Evolutionary conservation across 2,888 invertebrate species (phyloP), one percentile per base, ranked within the genome.

Genomic region (Patella ulyssiponensis): DNA sequence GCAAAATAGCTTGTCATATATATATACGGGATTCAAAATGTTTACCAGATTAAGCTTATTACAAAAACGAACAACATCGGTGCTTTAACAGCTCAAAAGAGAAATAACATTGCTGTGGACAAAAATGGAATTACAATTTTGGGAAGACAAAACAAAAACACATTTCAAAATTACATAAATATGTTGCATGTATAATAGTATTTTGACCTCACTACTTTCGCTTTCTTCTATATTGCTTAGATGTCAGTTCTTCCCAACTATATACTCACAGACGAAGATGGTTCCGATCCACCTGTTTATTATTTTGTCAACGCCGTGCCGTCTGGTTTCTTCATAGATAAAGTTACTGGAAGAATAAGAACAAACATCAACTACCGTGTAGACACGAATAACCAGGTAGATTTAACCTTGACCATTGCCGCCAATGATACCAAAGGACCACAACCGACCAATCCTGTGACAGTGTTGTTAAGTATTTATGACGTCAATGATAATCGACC

Each of bases 381-480:
- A 23, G 64, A 64, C 64, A 64, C 11, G 64, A 64, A 64, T 23
- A 64, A 64, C 64, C 64, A 64, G 64, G 23, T 64, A 23, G 64
- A 23, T 9, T 11, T 64, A 23, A 23, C 20, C 23, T 11, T 64
- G 20, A 11, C 23, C 20, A 64, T 64, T 9, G 64, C 64, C 23
- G 64, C 64, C 20, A 23, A 64, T 23, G 64, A 64, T 64, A 64
- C 64, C 23, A 64, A 64, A 64, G 64, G 64, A 11, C 20, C 20
- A 23, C 20, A 23, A 64, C 23, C 64, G 20, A 64, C 64, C 20
- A 64, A 64, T 20, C 20, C 20, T 23, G 64, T 64, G 3, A 12
- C 64, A 5, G 23, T 64, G 20, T 11, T 20, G 4, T 64, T 64
- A 14, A 64, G 20, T 12, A 23, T 64, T 64, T 64, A 64, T 14